Percentiles rank a stretch among this genome's conserved stretches.
Conservation (phyloP, 2,797 vertebrate genomes). For the Dendrocincla tyrannina region DNA sequence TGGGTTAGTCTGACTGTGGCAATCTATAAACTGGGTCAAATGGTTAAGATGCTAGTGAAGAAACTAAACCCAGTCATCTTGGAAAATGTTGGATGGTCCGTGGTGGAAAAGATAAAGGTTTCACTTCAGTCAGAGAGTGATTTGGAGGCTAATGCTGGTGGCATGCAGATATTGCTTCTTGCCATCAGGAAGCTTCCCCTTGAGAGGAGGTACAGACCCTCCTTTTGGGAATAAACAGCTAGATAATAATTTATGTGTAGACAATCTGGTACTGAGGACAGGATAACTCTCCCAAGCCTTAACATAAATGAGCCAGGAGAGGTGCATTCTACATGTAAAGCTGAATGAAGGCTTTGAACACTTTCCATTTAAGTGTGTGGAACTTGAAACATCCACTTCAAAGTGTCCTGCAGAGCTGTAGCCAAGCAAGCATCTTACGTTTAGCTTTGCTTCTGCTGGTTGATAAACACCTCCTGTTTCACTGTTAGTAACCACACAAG, state of each 20-base stretch:
- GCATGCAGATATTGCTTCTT: fast-evolving
- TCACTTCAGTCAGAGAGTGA: not conserved
- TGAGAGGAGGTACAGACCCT: not conserved
- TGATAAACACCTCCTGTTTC: not conserved
- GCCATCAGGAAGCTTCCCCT: not conserved
- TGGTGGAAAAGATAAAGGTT: not conserved
- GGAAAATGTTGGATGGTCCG: not conserved
- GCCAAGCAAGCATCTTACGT: not conserved
- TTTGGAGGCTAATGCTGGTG: not conserved
- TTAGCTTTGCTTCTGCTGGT: slow-evolving; percentile 3
- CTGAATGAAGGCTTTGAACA: not conserved
- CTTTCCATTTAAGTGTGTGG: not conserved
- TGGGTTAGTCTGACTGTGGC: not conserved
- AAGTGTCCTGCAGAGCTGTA: not conserved
- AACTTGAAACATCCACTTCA: slow-evolving; percentile 1
- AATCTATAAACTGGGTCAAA: not conserved
- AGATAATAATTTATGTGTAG: not conserved
- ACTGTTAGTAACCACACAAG: not conserved
- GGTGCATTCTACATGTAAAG: not conserved
- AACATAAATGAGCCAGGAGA: not conserved
- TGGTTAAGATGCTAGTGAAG: not conserved
- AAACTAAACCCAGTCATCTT: not conserved
- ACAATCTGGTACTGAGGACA: not conserved
- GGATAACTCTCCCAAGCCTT: not conserved
- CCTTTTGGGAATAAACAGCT: not conserved